Evolutionary conservation across 2,797 vertebrate species (phyloP), one percentile per base, ranked within the genome.

Genomic region (Phylloscopus collybita): DNA sequence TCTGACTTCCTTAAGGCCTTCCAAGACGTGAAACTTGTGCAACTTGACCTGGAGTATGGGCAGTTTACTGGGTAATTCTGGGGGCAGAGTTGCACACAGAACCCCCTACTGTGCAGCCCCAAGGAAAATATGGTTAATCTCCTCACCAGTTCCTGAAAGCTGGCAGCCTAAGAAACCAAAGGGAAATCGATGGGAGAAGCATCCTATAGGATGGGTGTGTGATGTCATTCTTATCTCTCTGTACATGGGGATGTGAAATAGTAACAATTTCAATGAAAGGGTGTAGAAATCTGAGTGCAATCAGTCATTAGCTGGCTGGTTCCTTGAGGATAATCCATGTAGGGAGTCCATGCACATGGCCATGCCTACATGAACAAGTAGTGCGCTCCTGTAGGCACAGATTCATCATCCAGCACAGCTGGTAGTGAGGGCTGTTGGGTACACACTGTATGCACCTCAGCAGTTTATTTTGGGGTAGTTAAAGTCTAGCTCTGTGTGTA

Each of bases 351-450:
- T 2, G 6, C 19, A 3, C 22, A 4, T 16, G 8, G 4, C 34
- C 56, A 8, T 7, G 19, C 18, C 57, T 64, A 3, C 0, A 0
- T 20, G 18, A 56, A 38, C 21, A 30, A 49, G 50, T 6, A n/a
- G 11, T 2, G 6, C 75, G 34, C 30, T 86, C 12, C 29, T 1
- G 0, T 10, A 36, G 70, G 13, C 29, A 44, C 25, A 44, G 27
- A 34, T 59, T 40, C 0, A 0, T 62, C 44, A 20, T 25, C 42
- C 72, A 56, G 61, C 34, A 30, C 12, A 27, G 27, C 7, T 72
- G 38, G 4, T 42, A 59, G 21, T 25, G 26, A 45, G 51, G 25
- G 40, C 54, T 69, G 7, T 21, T 69, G 65, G 22, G 12, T 54
- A 13, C 65, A 34, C 11, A 3, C 17, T 45, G 38, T 65, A 1